phyloP scores from a whole-genome alignment of 2,113 vertebrate species.

The Hemibagrus wyckioides region DNA sequence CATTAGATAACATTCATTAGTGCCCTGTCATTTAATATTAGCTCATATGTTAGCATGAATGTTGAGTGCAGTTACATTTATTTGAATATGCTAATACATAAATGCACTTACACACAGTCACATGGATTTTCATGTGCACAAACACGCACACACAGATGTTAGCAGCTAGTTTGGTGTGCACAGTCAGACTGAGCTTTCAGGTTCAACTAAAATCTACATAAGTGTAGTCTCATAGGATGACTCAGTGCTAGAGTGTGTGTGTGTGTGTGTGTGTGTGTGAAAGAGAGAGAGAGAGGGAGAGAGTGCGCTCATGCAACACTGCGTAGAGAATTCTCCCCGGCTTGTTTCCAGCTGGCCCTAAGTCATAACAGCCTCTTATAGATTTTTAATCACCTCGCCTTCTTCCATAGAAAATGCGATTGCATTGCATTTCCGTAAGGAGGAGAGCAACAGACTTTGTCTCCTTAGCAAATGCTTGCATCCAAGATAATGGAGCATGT shows the following conservation, averaged over 20 bases:
- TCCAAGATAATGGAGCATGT: slow-evolving; percentile 42
- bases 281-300: slow-evolving; percentile 5
- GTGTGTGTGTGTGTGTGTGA: slow-evolving; percentile 13
- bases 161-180: slow-evolving; percentile 1
- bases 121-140: background rate
- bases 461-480: slow-evolving; percentile 28
- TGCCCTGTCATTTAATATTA: slow-evolving; percentile 2
- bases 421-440: slow-evolving; percentile 31
- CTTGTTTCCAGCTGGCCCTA: slow-evolving; percentile 41
- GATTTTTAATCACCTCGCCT: slow-evolving; percentile 49
- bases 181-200: slow-evolving; percentile 25
- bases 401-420: slow-evolving; percentile 43
- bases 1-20: background rate
- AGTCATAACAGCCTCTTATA: slow-evolving; percentile 50
- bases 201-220: slow-evolving; percentile 31
- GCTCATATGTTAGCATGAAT: background rate
- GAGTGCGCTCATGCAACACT: slow-evolving; percentile 30
- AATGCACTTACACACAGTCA: background rate
- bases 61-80: background rate
- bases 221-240: slow-evolving; percentile 35
- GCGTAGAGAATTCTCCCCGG: slow-evolving; percentile 26
- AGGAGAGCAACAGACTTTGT: slow-evolving; percentile 39
- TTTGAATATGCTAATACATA: background rate
- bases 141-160: background rate
- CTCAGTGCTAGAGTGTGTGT: slow-evolving; percentile 8